Conservation (phyloP, 2,113 vertebrate species). For the Numenius arquata region DNA sequence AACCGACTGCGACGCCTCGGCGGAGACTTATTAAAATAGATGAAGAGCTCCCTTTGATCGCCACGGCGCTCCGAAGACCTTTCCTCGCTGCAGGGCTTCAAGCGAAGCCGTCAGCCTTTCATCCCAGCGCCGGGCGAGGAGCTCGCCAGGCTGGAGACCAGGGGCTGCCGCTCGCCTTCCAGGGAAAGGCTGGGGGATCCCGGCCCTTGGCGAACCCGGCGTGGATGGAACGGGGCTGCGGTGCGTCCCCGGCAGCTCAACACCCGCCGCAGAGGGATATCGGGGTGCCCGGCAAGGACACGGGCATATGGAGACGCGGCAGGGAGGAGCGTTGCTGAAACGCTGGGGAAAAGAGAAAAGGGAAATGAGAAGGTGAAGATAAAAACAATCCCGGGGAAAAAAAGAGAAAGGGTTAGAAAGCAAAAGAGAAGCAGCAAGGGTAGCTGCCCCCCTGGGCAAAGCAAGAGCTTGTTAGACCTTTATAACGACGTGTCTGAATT, state of each 20-base stretch:
- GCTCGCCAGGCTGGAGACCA: neutral
- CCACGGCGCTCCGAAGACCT: neutral
- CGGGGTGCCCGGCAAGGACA: rapidly evolving
- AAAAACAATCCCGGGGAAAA: neutral
- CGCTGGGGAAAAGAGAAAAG: neutral
- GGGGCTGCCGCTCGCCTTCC: neutral
- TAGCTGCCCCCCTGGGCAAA: neutral
- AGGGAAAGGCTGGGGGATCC: neutral
- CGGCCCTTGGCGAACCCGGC: rapidly evolving
- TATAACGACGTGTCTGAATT: neutral
- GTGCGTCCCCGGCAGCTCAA: rapidly evolving
- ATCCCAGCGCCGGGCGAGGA: neutral
- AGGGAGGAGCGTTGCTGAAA: neutral
- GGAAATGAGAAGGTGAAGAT: neutral
- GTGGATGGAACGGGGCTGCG: rapidly evolving
- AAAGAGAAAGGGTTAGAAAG: neutral
- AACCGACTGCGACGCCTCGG: neutral
- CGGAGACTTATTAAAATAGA: neutral
- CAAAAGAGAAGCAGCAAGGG: neutral
- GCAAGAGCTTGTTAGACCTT: neutral
- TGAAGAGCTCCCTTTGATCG: conserved; percentile 46
- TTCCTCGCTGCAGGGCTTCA: neutral
- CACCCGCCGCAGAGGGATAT: rapidly evolving
- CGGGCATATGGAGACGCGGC: rapidly evolving
- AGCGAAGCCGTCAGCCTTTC: neutral